Evolutionary conservation across 2,888 invertebrate species (phyloP), one percentile per base, ranked within the genome.

Genomic region (Polyommatus iphigenia): DNA sequence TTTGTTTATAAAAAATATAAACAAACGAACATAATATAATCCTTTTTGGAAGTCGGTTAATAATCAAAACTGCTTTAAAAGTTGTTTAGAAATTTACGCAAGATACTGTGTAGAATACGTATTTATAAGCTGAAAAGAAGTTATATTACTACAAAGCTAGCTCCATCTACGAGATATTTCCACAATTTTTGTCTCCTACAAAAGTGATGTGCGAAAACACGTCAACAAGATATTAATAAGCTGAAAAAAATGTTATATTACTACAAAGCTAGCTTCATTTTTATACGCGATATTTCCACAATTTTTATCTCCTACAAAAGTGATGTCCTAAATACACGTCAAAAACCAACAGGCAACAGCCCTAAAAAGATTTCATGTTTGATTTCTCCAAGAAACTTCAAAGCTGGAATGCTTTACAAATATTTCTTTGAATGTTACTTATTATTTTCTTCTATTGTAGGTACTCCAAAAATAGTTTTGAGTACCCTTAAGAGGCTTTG

Each of bases 351-450:
- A 62, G 1, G 20, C 10, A 4, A 62, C 24, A 62, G 62, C 62
- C 62, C 62, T 62, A 10, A 62, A 13, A 62, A 62, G 62, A 62
- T 62, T 62, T 62, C 62, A 24, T 62, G 4, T 62, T 24, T 62
- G 62, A 62, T 62, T 62, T 62, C 62, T 62, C 20, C 3, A 20
- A 59, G 20, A 8, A 62, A 62, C 62, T 62, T 62, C 20, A 62
- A 62, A 62, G 62, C 3, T 1, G 13, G 13, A 24, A 62, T 24
- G 4, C 24, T 24, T 62, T 0, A 62, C 13, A 62, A 62, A 62
- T 62, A 24, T 13, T 24, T 62, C 62, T 62, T 62, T 24, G 62
- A 20, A 24, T 24, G 20, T 62, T 13, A 62, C 24, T 62, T 62
- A 41, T 20, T 62, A n/a, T 59, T 59, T 20, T 13, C 24, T 62